Conservation (phyloP, 2,888 invertebrate genomes). For the Sinodicranocentrus sp. region DNA sequence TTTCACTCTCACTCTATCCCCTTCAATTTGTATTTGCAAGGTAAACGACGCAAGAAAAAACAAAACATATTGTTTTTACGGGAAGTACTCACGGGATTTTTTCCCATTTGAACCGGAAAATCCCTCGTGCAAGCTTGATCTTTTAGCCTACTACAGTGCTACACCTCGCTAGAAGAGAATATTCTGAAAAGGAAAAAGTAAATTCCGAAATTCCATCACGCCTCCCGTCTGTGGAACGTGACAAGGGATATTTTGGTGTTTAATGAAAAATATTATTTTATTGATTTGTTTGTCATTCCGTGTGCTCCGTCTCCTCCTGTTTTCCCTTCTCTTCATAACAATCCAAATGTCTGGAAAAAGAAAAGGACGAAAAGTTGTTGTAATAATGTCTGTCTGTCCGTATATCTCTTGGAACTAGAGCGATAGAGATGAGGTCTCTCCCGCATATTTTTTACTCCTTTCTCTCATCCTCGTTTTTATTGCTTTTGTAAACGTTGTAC, state of each 20-base stretch:
- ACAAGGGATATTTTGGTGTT: conserved; percentile 68
- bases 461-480: conserved; percentile 46
- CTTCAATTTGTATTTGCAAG: too few species aligned
- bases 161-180: too few species aligned
- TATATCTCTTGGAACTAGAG: too few species aligned
- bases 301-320: neutral
- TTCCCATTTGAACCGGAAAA: too few species aligned
- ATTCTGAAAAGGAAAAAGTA: too few species aligned
- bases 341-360: neutral
- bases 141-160: too few species aligned
- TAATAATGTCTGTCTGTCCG: neutral
- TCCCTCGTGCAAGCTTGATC: too few species aligned
- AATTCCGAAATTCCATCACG: conserved; percentile 64
- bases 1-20: too few species aligned
- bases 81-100: too few species aligned
- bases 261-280: conserved; percentile 74
- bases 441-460: conserved; percentile 34
- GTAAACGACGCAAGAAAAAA: too few species aligned
- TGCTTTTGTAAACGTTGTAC: conserved; percentile 57
- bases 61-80: too few species aligned
- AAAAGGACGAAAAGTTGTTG: conserved; percentile 10
- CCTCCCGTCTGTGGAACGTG: conserved; percentile 64
- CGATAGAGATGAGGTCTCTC: too few species aligned
- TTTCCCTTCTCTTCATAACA: conserved; percentile 22
- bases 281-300: conserved; percentile 71